These are phyloP conservation scores for Chaitophorus viminalis DNA, from an alignment of 2,888 invertebrate genomes.

Conservation along the genomic window DNA sequence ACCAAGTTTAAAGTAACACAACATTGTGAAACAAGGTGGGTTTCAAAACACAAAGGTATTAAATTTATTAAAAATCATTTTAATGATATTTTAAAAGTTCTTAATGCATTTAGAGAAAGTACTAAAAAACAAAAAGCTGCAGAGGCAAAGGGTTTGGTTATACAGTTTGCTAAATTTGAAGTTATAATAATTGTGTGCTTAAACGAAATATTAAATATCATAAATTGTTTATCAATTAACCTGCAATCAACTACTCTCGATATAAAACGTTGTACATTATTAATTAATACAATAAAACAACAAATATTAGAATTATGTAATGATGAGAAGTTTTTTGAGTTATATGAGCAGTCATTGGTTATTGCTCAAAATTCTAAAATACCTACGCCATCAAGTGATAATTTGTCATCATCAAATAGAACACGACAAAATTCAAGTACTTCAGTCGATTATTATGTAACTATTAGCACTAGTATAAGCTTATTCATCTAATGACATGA, in stretches of 20 bases:
- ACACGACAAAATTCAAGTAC: not conserved
- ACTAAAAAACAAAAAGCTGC: conserved; percentile 10
- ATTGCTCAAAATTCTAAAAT: conserved; percentile 19
- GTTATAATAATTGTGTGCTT: not conserved
- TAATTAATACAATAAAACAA: conserved; percentile 1
- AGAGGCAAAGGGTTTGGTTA: not conserved
- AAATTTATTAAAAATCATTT: conserved; percentile 1
- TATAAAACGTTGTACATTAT: conserved; percentile 18
- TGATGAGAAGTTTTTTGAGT: conserved; percentile 9
- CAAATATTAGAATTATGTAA: not conserved
- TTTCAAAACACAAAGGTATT: conserved; percentile 12
- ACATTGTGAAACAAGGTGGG: not conserved
- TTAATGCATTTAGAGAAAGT: conserved; percentile 29
- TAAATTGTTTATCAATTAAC: conserved; percentile 15
- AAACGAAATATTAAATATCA: conserved; percentile 9
- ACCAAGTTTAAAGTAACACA: not conserved
- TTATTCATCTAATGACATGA: not conserved
- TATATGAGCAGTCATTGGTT: conserved; percentile 25
- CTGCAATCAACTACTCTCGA: conserved; percentile 15
- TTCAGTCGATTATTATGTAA: not conserved
- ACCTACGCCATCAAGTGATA: not conserved
- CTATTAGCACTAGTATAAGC: not conserved
- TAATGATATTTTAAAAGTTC: conserved; percentile 5
- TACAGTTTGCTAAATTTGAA: conserved; percentile 6
- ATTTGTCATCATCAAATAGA: not conserved